Evolutionary conservation across 2,113 vertebrate genomes (phyloP), one percentile per base, ranked within the genome.

Genomic region (Thunnus maccoyii): DNA sequence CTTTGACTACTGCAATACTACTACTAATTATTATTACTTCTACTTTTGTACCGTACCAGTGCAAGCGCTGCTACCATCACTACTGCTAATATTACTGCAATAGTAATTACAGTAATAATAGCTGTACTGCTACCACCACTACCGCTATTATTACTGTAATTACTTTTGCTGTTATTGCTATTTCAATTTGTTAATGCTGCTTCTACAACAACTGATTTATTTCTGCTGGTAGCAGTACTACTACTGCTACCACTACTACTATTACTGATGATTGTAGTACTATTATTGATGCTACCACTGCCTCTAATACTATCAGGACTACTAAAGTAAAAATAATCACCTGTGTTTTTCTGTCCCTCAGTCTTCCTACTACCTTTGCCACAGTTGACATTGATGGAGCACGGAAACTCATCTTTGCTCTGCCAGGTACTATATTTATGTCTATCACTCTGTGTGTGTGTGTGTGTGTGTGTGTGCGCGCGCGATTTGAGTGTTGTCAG

Each of bases 401-500:
- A 89, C 95, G 98, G 89, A 99, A 99, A 95, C 97, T 99, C 86
- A 99, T 99, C 92, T 99, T 99, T 94, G 98, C 98, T 0, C 96
- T 99, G 86, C 98, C 98, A 97, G 98, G 98, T 99, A 96, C 20
- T 9, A 10, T 48, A 18, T 67, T 13, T 46, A 15, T 48, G 20
- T 61, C 18, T 11, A 9, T 20, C 7, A 20, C 2, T 36, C 13
- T 6, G 9, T 18, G 32, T 73, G 30, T 60, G 30, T 74, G 36
- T 50, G 58, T 41, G 6, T 41, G 36, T 41, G 36, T 41, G 6
- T 41, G 36, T 41, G 36, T 10, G 36, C 2, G 9, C 7, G 36
- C 3, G 27, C 27, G 27, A 30, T 75, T 12, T 58, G 10, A 10
- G 10, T 60, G 68, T 66, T 57, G n/a, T 22, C 50, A 25, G 14